Base-by-base conservation (phyloP, 1,140 invertebrate genomes). In the Caerostris darwini region DNA sequence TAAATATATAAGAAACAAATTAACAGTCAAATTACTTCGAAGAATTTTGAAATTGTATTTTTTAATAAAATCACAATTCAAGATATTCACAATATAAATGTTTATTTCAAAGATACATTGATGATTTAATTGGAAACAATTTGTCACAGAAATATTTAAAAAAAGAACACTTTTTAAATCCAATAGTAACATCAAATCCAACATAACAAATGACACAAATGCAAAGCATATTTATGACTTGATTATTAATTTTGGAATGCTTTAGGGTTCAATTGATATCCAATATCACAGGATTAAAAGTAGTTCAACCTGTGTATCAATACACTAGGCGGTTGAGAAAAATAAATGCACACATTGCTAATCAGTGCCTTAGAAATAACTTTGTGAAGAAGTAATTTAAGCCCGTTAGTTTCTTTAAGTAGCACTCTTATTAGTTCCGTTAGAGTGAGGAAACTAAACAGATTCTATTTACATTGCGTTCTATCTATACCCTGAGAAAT, bases 401-500 rank as follows among this genome's bases (percentile, higher is more conserved):
- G 34, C 71, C 71, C 71, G 50, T 53, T 12, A 12, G 71, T 34
- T 12, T 77, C 71, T 53, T 67, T 34, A 10, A 10, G 71, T 50
- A 77, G 10, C 34, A 77, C 34, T 77, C 19, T 53, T 77, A 77
- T 50, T 77, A 77, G 50, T n/a, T 7, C 53, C 6, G 12, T 77
- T 77, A 50, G 7, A 12, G 34, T 14, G 7, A 77, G 34, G 53
- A 77, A 77, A 53, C 53, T 5, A 77, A 12, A 50, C 12, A 10
- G 53, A 77, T 10, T 77, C 50, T 77, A 77, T 77, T 8, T 77
- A 77, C 71, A 77, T 77, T 77, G 3, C 10, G 12, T 77, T 77
- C 71, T 77, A 77, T 53, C 71, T 77, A 77, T 77, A 77, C 71
- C 71, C 71, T 77, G 71, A 77, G 71, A 77, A 77, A 77, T 77